Evolutionary conservation across 2,888 invertebrate genomes (phyloP).

Genomic region (Augochlorella aurata): DNA sequence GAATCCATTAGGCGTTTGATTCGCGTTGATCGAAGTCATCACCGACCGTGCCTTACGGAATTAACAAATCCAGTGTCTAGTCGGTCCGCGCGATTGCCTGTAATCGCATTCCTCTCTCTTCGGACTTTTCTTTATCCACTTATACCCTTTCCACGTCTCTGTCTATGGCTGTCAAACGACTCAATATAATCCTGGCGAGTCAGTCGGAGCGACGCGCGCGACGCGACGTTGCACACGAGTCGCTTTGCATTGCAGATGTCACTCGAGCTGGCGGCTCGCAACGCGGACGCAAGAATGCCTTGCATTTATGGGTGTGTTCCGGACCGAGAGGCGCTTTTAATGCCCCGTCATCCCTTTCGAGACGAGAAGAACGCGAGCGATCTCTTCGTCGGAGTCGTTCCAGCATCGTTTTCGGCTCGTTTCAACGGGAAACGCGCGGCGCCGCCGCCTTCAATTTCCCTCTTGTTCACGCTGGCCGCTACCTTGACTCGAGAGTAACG

Average conservation of each 20-base stretch:
- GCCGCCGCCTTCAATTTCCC: background rate
- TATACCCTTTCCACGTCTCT: conserved; percentile 2
- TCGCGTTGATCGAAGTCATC: background rate
- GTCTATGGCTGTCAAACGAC: conserved; percentile 6
- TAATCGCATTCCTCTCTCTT: conserved; percentile 9
- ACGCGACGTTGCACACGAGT: conserved; percentile 3
- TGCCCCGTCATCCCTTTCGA: conserved; percentile 33
- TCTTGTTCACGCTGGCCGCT: conserved; percentile 1
- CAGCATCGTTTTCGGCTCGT: conserved; percentile 21
- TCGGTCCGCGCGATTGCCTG: background rate
- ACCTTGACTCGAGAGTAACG: conserved; percentile 33
- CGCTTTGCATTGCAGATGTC: conserved; percentile 56
- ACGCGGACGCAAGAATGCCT: conserved; percentile 40
- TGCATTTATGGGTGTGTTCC: conserved; percentile 51
- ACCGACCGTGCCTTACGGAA: background rate
- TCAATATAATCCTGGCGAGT: background rate
- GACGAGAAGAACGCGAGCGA: conserved; percentile 34
- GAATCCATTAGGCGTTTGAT: background rate
- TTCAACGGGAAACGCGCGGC: conserved; percentile 9
- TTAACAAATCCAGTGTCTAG: background rate
- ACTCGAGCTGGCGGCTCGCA: conserved; percentile 15
- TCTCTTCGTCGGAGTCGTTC: background rate
- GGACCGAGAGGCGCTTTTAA: conserved; percentile 38
- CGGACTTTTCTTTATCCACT: background rate
- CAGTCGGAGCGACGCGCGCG: background rate